Percentiles rank a stretch among this genome's conserved stretches.
Conservation (phyloP, 2,113 vertebrate species). For the Prinia subflava region DNA sequence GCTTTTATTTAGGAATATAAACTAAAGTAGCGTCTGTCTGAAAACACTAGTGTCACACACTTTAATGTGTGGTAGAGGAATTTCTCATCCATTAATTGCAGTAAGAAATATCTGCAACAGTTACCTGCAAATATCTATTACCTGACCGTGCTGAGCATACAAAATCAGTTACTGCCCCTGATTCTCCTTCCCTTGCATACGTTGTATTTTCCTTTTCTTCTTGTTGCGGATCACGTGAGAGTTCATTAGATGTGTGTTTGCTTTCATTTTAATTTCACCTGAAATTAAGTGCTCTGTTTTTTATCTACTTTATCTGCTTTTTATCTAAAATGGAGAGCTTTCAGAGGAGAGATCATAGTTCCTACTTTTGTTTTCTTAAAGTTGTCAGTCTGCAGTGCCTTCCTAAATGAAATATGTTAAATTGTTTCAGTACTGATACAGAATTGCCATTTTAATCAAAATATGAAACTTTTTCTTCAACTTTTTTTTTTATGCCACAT, state of each 20-base stretch:
- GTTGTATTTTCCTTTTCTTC: not conserved
- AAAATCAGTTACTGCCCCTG: not conserved
- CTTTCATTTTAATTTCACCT: not conserved
- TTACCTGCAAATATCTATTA: not conserved
- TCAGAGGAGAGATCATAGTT: not conserved
- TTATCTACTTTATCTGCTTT: not conserved
- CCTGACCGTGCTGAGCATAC: not conserved
- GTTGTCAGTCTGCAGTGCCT: not conserved
- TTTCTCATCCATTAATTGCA: not conserved
- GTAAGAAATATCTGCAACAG: not conserved
- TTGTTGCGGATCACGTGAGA: not conserved
- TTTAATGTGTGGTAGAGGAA: not conserved
- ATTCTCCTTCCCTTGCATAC: not conserved
- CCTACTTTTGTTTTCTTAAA: not conserved
- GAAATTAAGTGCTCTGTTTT: not conserved
- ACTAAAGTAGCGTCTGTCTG: not conserved
- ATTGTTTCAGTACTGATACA: not conserved
- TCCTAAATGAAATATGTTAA: not conserved
- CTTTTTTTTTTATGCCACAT: not conserved
- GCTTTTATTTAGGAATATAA: not conserved
- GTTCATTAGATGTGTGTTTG: not conserved
- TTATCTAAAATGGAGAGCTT: not conserved
- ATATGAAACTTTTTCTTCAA: not conserved
- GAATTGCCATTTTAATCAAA: not conserved
- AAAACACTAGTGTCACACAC: not conserved